A percentile compares a stretch with the other conserved stretches of the same genome.
These are phyloP conservation scores for Tiphia femorata DNA, from an alignment of 2,888 invertebrate genomes.

Conservation along the genomic window DNA sequence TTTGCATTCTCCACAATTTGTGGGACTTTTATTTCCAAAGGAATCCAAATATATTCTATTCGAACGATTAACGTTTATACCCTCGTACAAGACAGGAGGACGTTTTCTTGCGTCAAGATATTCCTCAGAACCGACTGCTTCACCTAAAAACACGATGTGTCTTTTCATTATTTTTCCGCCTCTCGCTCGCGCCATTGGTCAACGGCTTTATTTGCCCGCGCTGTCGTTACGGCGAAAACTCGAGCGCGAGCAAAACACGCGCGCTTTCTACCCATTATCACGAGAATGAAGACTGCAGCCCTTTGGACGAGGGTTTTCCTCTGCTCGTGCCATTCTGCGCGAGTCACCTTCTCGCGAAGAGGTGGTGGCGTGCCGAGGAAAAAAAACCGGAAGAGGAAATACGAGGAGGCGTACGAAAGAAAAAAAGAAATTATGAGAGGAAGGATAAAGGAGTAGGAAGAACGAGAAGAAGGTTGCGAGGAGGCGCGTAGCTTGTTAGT, in stretches of 20 bases:
- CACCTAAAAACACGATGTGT: no score
- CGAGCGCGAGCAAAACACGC: no score
- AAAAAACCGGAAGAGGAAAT: slow-evolving; percentile 4
- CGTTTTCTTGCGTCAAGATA: no score
- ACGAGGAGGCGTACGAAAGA: slow-evolving; percentile 1
- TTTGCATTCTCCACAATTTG: no score
- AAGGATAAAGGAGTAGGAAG: neutral
- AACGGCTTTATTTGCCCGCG: slow-evolving; percentile 36
- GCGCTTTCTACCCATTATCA: slow-evolving; percentile 39
- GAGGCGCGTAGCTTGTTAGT: slow-evolving; percentile 42
- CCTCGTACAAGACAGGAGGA: no score
- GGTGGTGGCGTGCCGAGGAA: neutral
- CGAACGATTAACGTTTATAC: no score
- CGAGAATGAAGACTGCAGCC: slow-evolving; percentile 14
- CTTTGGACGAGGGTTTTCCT: neutral
- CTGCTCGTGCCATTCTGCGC: neutral
- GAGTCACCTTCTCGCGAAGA: no score
- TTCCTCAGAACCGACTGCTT: no score
- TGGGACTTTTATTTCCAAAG: no score
- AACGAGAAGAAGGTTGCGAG: slow-evolving; percentile 9
- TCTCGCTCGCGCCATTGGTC: slow-evolving; percentile 25
- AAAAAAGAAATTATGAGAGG: neutral
- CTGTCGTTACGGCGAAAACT: slow-evolving; percentile 20
- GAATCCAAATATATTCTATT: no score
- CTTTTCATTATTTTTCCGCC: slow-evolving; percentile 18